Base-by-base conservation (phyloP, 1,140 invertebrate species). In the Hetaerina americana region DNA sequence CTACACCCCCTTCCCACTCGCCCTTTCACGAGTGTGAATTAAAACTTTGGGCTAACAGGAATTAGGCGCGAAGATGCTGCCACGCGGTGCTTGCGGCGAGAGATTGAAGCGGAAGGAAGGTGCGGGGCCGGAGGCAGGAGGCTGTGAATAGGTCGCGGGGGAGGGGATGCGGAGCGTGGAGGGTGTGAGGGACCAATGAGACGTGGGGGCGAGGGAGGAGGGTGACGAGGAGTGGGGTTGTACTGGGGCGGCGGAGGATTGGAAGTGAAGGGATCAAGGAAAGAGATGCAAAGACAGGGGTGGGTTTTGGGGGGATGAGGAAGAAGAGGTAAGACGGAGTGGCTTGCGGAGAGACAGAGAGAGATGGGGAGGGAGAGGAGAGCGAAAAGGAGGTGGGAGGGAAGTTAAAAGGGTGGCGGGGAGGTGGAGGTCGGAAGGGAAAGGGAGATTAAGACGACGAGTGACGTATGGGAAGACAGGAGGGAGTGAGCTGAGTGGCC, bases 11-110 rank as follows among this genome's bases (percentile, higher is more conserved):
- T 78, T 79, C 81, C 80, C 77, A 79, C 78, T 79, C 78, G 76
- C 74, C 77, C 76, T 82, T 81, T 80, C 83, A 80, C 66, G 15
- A 69, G 78, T 77, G 77, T 80, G 82, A 84, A 83, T 84, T 84
- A 83, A 84, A 84, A 84, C 82, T 83, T 83, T 81, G 77, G 78
- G 82, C 82, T 82, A 83, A 83, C 80, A 81, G 79, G 80, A 80
- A 79, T 81, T 81, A 81, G 79, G 40, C 40, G 40, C 40, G 10
- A 57, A 57, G 40, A 57, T 57, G 40, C 40, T 57, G 40, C 40
- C 40, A 57, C 40, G 40, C 40, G 40, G 40, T 12, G 40, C 40
- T 57, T 57, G 40, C 10, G 40, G 40, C 40, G 10, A 57, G 40
- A 12, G 10, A 10, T 18, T 12, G 40, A 57, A 57, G 15, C 22